Conservation (phyloP, 2,888 invertebrate species). For the Stenodema calcarata region DNA sequence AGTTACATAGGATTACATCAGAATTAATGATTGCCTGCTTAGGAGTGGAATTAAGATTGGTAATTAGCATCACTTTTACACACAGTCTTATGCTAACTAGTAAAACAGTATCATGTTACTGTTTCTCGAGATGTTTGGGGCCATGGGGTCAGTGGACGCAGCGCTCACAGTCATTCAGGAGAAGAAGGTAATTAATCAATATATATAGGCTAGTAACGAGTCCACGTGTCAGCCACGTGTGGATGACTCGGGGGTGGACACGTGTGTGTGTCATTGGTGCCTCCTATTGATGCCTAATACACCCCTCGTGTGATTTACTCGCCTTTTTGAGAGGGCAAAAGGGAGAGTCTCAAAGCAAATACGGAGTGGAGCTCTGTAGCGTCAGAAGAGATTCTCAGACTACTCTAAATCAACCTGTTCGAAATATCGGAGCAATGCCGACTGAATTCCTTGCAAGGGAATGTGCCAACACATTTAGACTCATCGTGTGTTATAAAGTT, state of each 20-base stretch:
- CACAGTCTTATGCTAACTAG: no score
- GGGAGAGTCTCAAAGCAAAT: background rate
- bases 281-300: conserved; percentile 46
- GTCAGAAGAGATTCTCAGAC: background rate
- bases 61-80: no score
- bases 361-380: background rate
- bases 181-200: conserved; percentile 47
- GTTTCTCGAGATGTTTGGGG: background rate
- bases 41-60: no score
- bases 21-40: no score
- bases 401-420: no score
- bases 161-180: background rate
- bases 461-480: no score
- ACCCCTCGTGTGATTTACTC: conserved; percentile 44
- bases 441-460: no score
- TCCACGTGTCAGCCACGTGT: conserved; percentile 45
- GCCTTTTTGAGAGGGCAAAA: background rate
- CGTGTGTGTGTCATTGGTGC: conserved; percentile 36
- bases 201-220: conserved; percentile 46
- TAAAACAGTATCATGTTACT: no score
- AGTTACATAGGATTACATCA: no score
- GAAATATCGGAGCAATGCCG: no score
- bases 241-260: conserved; percentile 1
- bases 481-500: no score
- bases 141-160: background rate